Conservation (phyloP, 2,113 vertebrate species). For the Tupaia tana region DNA sequence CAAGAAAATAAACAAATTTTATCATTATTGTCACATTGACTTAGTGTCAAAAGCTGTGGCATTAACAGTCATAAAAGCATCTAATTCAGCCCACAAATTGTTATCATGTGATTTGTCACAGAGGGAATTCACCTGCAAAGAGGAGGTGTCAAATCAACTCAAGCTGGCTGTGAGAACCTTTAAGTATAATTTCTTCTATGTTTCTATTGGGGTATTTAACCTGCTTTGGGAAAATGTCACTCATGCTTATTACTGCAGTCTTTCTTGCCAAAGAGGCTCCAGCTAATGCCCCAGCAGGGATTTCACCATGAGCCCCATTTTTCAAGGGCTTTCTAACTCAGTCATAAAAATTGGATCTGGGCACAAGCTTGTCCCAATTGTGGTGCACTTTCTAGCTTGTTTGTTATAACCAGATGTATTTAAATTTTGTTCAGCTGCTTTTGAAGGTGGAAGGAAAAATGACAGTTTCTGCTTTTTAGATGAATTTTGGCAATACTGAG, state of each 20-base stretch:
- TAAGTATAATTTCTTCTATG: constrained; percentile 69
- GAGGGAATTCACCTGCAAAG: constrained; percentile 52
- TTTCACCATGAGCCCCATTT: constrained; percentile 69
- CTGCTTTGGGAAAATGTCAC: constrained; percentile 79
- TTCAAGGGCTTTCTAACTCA: constrained; percentile 82
- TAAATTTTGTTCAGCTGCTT: constrained; percentile 82
- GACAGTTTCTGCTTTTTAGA: constrained; percentile 80
- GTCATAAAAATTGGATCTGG: constrained; percentile 82
- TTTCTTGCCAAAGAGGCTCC: constrained; percentile 68
- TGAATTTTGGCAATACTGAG: constrained; percentile 78
- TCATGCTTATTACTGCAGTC: constrained; percentile 71
- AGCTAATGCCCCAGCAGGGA: constrained; percentile 70
- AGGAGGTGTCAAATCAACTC: constrained; percentile 55
- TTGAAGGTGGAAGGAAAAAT: constrained; percentile 80
- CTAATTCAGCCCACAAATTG: constrained; percentile 52
- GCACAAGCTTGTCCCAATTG: constrained; percentile 75
- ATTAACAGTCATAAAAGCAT: constrained; percentile 62
- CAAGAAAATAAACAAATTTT: constrained; percentile 35
- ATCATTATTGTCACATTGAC: constrained; percentile 49
- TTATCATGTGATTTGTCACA: constrained; percentile 62
- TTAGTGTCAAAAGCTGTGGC: constrained; percentile 33
- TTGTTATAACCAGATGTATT: constrained; percentile 83
- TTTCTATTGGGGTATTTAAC: constrained; percentile 71
- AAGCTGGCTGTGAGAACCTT: constrained; percentile 57
- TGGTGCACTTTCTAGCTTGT: constrained; percentile 81